A percentile compares a stretch with the other conserved stretches of the same genome.
These are phyloP conservation scores for Chloropsis cyanopogon DNA, from an alignment of 2,113 vertebrate species.

Conservation along the genomic window DNA sequence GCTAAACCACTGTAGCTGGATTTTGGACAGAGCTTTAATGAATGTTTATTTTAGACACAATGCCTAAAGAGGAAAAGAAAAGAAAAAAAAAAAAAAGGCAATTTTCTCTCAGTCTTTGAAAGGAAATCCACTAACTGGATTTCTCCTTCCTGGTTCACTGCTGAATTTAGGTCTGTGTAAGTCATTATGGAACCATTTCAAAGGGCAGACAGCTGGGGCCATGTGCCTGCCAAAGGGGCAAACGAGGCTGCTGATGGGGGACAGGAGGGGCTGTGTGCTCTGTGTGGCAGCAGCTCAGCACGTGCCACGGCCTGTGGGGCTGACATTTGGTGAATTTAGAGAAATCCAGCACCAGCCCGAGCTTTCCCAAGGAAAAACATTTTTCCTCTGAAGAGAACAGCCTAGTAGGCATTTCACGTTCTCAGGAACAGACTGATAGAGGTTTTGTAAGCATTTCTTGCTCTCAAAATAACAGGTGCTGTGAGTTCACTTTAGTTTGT, in stretches of 20 bases:
- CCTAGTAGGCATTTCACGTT: no score
- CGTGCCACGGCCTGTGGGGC: not conserved
- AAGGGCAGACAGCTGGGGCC: not conserved
- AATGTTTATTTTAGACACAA: not conserved
- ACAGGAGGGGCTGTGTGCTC: not conserved
- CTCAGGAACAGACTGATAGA: no score
- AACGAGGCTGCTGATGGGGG: not conserved
- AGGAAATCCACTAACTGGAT: not conserved
- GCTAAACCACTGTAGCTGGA: not conserved
- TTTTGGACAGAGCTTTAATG: not conserved
- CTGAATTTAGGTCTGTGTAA: not conserved
- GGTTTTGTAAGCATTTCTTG: no score
- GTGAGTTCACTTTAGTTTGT: no score
- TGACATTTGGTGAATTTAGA: no score
- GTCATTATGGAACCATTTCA: not conserved
- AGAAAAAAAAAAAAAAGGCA: not conserved
- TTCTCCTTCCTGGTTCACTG: not conserved
- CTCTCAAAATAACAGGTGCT: no score
- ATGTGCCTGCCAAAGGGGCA: not conserved
- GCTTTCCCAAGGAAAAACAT: no score
- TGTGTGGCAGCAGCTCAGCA: not conserved
- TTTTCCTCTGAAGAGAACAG: no score
- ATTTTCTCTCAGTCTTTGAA: not conserved
- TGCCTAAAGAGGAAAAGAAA: not conserved
- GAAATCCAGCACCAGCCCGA: no score